phyloP scores from a whole-genome alignment of 2,888 invertebrate species.

The Diarsia rubi region DNA sequence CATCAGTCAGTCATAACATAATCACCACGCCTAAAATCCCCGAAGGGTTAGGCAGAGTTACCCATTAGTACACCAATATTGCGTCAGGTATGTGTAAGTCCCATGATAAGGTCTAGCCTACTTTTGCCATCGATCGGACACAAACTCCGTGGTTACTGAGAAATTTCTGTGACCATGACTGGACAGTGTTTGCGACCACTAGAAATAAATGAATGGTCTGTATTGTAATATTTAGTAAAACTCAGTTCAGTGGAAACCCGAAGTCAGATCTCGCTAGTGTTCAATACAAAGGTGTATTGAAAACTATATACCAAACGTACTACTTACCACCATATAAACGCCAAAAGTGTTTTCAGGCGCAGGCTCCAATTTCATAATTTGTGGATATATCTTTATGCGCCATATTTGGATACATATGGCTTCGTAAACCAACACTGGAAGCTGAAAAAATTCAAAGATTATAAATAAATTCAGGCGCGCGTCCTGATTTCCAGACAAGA shows the following conservation, averaged over 20 bases:
- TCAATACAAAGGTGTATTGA: no score
- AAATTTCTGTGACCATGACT: neutral
- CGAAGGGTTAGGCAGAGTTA: no score
- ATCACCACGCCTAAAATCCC: no score
- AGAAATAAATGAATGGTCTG: neutral
- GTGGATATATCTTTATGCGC: constrained; percentile 95
- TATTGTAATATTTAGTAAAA: no score
- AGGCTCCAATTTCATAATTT: constrained; percentile 93
- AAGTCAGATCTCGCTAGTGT: neutral
- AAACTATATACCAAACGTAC: no score
- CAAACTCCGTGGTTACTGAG: no score
- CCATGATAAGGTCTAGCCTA: no score
- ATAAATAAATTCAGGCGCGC: neutral
- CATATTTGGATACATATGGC: constrained; percentile 95
- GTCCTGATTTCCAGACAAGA: neutral
- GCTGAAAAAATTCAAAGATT: constrained; percentile 81
- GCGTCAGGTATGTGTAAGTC: no score
- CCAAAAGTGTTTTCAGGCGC: constrained; percentile 94
- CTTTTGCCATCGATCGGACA: no score
- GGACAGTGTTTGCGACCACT: neutral
- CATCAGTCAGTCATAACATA: no score
- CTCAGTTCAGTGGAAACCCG: no score
- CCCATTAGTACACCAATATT: no score
- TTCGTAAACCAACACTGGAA: constrained; percentile 95
- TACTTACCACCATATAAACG: constrained; percentile 94